Evolutionary conservation across 2,113 vertebrate species (phyloP).

Genomic region (Limnothrissa miodon): DNA sequence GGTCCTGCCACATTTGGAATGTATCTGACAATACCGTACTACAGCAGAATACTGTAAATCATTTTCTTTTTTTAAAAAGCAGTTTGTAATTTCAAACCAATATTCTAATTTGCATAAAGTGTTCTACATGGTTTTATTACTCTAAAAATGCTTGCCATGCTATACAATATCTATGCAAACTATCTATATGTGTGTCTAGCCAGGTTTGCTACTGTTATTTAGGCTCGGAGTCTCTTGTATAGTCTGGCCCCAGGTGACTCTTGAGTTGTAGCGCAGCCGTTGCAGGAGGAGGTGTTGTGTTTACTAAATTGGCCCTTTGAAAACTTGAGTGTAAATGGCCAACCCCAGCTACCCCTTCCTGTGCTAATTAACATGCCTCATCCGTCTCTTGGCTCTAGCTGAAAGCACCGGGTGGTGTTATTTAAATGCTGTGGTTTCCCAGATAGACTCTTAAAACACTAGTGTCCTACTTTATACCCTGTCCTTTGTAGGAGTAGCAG

Average conservation of each 20-base stretch:
- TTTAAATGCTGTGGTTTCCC: background rate
- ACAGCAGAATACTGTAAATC: no score
- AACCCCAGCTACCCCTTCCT: background rate
- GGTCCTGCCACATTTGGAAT: background rate
- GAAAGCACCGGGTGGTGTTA: background rate
- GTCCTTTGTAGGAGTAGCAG: background rate
- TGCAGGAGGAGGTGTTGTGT: background rate
- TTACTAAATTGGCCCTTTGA: background rate
- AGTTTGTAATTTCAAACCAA: background rate
- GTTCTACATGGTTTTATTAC: background rate
- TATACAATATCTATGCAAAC: no score
- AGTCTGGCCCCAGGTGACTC: background rate
- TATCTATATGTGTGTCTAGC: no score
- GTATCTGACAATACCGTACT: no score
- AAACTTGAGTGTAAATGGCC: background rate
- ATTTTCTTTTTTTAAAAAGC: background rate
- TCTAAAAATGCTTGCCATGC: background rate
- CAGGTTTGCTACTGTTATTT: background rate
- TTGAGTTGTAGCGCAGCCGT: background rate
- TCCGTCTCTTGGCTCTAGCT: background rate
- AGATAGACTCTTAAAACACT: background rate
- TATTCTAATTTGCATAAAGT: background rate
- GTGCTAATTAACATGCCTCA: background rate
- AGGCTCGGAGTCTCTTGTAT: background rate
- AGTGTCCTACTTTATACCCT: background rate